These are phyloP conservation scores for Globicephala melas DNA, from an alignment of 2,113 vertebrate genomes.

Conservation along the genomic window DNA sequence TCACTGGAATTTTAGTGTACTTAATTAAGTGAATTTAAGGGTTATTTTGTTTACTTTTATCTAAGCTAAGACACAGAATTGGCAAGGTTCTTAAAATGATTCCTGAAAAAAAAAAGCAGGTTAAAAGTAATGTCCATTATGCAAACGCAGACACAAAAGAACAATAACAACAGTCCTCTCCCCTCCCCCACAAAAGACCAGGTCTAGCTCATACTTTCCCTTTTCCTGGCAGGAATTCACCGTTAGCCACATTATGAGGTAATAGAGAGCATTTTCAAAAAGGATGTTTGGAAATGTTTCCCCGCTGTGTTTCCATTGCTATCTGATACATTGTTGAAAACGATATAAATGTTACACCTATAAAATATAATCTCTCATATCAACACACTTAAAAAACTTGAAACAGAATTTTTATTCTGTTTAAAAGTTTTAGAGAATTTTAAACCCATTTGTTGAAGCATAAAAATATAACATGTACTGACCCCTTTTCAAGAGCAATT, in stretches of 20 bases:
- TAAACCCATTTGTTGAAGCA: background rate
- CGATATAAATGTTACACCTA: conserved; percentile 50
- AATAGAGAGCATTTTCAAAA: conserved; percentile 66
- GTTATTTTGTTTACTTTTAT: conserved; percentile 10
- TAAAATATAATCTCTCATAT: conserved; percentile 68
- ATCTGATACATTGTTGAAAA: conserved; percentile 69
- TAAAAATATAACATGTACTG: background rate
- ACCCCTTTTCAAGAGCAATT: conserved; percentile 10
- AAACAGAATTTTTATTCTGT: conserved; percentile 44
- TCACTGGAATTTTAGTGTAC: background rate
- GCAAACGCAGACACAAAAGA: background rate
- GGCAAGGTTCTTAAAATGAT: background rate
- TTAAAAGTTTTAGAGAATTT: conserved; percentile 31
- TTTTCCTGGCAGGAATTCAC: conserved; percentile 49
- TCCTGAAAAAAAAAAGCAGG: background rate
- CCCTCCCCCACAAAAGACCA: background rate
- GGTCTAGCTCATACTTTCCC: conserved; percentile 30
- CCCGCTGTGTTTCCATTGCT: conserved; percentile 59
- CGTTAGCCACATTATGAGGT: conserved; percentile 58
- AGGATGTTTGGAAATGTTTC: conserved; percentile 70
- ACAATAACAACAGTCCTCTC: background rate
- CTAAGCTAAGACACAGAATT: background rate
- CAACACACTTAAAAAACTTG: conserved; percentile 42
- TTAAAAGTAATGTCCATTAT: background rate
- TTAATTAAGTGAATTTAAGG: background rate